A percentile compares a stretch with the other conserved stretches of the same genome.
phyloP scores from a whole-genome alignment of 2,797 vertebrate species.

The Crenichthys baileyi region DNA sequence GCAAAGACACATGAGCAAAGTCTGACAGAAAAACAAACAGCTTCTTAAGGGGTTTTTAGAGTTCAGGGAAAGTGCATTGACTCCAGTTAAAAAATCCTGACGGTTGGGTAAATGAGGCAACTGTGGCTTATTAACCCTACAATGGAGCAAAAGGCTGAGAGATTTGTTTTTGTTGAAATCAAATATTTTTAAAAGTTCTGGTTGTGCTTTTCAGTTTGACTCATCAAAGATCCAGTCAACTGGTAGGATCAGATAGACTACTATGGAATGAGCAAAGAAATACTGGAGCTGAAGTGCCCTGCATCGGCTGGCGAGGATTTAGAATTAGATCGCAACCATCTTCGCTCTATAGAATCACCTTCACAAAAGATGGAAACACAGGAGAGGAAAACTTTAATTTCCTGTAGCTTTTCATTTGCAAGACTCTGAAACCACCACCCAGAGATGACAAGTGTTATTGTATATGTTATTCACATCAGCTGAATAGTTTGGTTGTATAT shows the following conservation, averaged over 20 bases:
- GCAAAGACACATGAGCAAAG: constrained; percentile 51
- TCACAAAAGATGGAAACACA: background rate
- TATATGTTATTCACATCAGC: constrained; percentile 40
- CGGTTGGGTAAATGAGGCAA: constrained; percentile 34
- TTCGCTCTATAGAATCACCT: background rate
- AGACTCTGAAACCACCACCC: constrained; percentile 12
- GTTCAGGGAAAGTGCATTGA: constrained; percentile 39
- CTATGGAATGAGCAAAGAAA: background rate
- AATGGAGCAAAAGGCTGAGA: background rate
- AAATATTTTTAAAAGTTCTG: constrained; percentile 13
- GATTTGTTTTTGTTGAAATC: constrained; percentile 11
- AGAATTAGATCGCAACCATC: background rate
- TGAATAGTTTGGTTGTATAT: constrained; percentile 28
- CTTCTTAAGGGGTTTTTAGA: constrained; percentile 31
- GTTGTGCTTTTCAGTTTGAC: background rate
- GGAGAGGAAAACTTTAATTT: constrained; percentile 12
- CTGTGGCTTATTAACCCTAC: constrained; percentile 16
- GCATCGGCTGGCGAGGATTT: background rate
- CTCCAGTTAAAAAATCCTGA: constrained; percentile 17
- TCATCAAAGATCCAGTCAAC: constrained; percentile 1
- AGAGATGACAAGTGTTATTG: constrained; percentile 9
- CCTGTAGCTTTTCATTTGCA: constrained; percentile 8
- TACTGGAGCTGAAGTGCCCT: background rate
- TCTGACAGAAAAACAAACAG: constrained; percentile 52
- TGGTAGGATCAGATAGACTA: background rate